Conservation (phyloP, 1,140 invertebrate genomes). For the Idris sp. region DNA sequence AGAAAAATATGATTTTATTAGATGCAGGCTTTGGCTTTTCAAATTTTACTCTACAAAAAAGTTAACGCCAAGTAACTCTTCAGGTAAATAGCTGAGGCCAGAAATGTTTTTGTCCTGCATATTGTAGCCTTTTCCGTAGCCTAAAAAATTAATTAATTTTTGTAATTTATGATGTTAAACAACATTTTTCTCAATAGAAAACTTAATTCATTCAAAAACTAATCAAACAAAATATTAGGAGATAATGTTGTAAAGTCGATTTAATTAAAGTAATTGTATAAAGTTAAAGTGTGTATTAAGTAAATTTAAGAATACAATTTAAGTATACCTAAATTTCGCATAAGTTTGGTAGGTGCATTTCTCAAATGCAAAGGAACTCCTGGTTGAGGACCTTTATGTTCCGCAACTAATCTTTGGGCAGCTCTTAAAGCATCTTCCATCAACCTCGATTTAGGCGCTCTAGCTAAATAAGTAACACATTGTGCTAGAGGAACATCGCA, state of each 20-base stretch:
- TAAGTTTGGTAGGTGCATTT: conserved; percentile 88
- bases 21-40: too few species aligned
- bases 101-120: conserved; percentile 79
- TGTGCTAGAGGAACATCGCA: conserved; percentile 88
- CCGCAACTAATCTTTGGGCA: conserved; percentile 80
- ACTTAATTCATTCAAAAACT: too few species aligned
- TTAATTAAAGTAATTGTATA: too few species aligned
- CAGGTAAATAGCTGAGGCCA: conserved; percentile 83
- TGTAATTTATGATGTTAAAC: too few species aligned
- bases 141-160: conserved; percentile 75
- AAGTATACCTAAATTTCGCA: conserved; percentile 84
- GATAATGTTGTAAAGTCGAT: too few species aligned
- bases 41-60: conserved; percentile 78
- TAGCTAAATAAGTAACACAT: conserved; percentile 86
- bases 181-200: too few species aligned
- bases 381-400: conserved; percentile 84
- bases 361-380: conserved; percentile 86
- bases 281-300: too few species aligned
- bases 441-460: conserved; percentile 86
- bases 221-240: too few species aligned
- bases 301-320: neutral
- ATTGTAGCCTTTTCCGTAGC: conserved; percentile 83
- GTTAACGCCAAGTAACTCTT: conserved; percentile 82
- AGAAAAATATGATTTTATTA: too few species aligned
- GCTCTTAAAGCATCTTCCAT: conserved; percentile 83